Evolutionary conservation across 2,888 invertebrate species (phyloP), one percentile per base, ranked within the genome.

Genomic region (Rosalia funebris): DNA sequence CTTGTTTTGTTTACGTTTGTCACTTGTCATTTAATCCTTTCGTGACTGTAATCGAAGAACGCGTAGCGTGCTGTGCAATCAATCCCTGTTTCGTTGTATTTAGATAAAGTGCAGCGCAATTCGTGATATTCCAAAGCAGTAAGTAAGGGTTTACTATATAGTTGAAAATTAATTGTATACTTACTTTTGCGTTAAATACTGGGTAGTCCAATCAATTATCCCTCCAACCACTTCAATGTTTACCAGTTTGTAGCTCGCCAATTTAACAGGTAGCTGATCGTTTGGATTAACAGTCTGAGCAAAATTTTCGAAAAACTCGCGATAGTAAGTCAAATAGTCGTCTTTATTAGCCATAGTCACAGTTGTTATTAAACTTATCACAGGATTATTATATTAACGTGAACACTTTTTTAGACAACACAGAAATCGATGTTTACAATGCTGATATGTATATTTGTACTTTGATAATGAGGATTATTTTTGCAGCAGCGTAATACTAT

Each of bases 101-200:
- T 16, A 14, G 39, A 39, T 11, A 7, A n/a, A 14, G 11, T 12
- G 12, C 46, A 34, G 5, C 15, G 7, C 7, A 16, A 16, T 3
- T 16, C 17, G 17, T 19, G 10, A 41, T n/a, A 25, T 5, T 25
- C 14, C 17, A n/a, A 41, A 41, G 41, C 19, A 10, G 19, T 41
- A 41, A 41, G 17, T 17, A 17, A 15, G 39, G 17, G 25, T 37
- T 39, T 15, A 17, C 12, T n/a, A 39, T 25, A 1, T 19, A 32
- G 12, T 32, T 15, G 12, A 15, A 15, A 11, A 46, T 25, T 1
- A 46, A 10, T 14, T 31, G 14, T 48, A 56, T 60, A 85, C 88
- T 89, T 83, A 92, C 92, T 89, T 90, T 81, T 89, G 88, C 70
- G 87, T 87, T 74, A 92, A 84, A 82, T 91, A 92, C 79, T 91